Evolutionary conservation across 2,888 invertebrate genomes (phyloP), one percentile per base, ranked within the genome.

Genomic region (Hemaris fuciformis): DNA sequence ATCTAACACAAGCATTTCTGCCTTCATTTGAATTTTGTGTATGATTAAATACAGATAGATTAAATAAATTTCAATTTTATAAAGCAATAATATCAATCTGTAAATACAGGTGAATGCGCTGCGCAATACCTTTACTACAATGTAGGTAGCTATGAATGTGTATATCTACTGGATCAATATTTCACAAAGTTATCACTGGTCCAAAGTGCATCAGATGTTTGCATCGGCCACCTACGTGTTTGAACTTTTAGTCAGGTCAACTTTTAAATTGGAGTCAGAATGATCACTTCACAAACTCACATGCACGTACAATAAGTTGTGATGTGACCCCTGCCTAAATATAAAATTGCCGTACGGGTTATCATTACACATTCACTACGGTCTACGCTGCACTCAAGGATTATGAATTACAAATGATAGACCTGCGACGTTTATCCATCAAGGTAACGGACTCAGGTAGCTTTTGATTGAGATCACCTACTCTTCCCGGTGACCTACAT

Each of bases 221-320:
- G 62, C 64, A 69, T 69, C 64, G 60, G 57, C 62, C 69, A 70
- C 67, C 63, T 70, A 75, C 75, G 73, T 77, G 74, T 77, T 75
- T 82, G 81, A 85, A 83, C 82, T 80, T 77, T 75, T 42, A 53
- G 77, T 67, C 82, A 79, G 84, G 86, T 85, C 84, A 87, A 76
- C 64, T 75, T 72, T 72, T 76, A 84, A 87, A 87, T 85, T 89
- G 87, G 80, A 85, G 86, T 89, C 87, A 81, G 76, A 85, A 74
- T 79, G 86, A 83, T 81, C 83, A 81, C 70, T 76, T 76, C 73
- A 73, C 79, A 75, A 66, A 69, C 71, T 73, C 73, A 66, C 79
- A 67, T 75, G 72, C 67, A 67, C 53, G 18, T 53, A 57, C 41
- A 61, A 60, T 60, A 48, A 15, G 31, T 61, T 38, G 57, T 41